These are phyloP conservation scores for Anniella stebbinsi DNA, from an alignment of 2,797 vertebrate species.

Conservation along the genomic window DNA sequence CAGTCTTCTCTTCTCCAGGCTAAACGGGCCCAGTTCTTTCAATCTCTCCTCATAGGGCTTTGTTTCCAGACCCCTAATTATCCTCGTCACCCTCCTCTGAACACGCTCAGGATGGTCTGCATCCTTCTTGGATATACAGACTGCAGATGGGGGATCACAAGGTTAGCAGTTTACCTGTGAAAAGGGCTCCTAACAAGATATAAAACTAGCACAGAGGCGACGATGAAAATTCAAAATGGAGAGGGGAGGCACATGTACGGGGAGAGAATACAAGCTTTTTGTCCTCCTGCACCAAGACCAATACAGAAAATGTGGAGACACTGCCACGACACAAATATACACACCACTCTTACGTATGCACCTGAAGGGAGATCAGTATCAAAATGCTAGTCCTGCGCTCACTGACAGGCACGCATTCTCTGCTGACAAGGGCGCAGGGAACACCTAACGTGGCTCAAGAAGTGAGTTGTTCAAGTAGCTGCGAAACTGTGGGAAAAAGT, in stretches of 20 bases:
- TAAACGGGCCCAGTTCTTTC: too few species aligned
- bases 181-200: neutral
- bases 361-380: neutral
- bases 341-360: neutral
- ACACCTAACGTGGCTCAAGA: neutral
- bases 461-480: neutral
- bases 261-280: neutral
- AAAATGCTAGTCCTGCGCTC: neutral
- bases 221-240: too few species aligned
- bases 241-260: too few species aligned
- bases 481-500: neutral
- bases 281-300: neutral
- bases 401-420: too few species aligned
- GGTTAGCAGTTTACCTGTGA: neutral
- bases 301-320: too few species aligned
- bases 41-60: too few species aligned
- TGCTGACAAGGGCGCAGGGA: neutral
- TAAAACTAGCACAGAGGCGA: neutral
- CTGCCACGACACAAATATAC: too few species aligned
- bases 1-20: too few species aligned
- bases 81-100: too few species aligned
- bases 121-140: too few species aligned
- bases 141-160: neutral
- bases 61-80: too few species aligned
- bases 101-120: too few species aligned